These are phyloP conservation scores for Silvanus unidentatus DNA, from an alignment of 2,888 invertebrate genomes.

Conservation along the genomic window DNA sequence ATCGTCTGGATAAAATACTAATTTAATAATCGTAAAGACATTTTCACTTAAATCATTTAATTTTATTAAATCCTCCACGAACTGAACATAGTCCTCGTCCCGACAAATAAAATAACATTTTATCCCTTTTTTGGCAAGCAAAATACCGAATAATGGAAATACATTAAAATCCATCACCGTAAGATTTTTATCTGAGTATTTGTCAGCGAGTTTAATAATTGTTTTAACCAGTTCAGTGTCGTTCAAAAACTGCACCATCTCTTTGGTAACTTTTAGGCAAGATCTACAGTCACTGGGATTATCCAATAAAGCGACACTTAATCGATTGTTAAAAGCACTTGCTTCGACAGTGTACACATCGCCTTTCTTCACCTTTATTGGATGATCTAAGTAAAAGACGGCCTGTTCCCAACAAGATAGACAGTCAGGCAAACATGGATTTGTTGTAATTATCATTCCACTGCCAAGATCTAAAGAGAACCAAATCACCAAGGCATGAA, in stretches of 20 bases:
- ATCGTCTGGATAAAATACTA: too few relatives aligned
- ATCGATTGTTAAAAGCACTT: conserved; percentile 41
- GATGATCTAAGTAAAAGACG: conserved; percentile 56
- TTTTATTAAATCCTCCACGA: conserved; percentile 42
- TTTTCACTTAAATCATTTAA: conserved; percentile 42
- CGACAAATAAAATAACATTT: conserved; percentile 48
- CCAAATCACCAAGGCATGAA: conserved; percentile 67
- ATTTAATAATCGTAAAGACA: not conserved
- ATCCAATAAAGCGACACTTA: conserved; percentile 41
- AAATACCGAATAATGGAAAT: conserved; percentile 59
- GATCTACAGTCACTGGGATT: conserved; percentile 16
- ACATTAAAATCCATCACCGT: conserved; percentile 53
- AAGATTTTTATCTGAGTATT: conserved; percentile 40
- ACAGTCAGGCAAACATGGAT: conserved; percentile 49
- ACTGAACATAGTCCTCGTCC: conserved; percentile 43
- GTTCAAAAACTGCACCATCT: conserved; percentile 36
- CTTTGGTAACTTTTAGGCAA: conserved; percentile 32
- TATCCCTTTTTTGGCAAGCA: conserved; percentile 51
- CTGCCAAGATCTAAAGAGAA: conserved; percentile 66
- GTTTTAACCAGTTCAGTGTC: conserved; percentile 37
- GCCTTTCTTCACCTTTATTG: conserved; percentile 29
- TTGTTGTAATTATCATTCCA: conserved; percentile 55
- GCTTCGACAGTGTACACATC: conserved; percentile 23
- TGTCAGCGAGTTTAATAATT: conserved; percentile 21
- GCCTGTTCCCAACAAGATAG: conserved; percentile 75